Evolutionary conservation across 1,140 invertebrate genomes (phyloP).

Genomic region (Copidosoma floridanum): DNA sequence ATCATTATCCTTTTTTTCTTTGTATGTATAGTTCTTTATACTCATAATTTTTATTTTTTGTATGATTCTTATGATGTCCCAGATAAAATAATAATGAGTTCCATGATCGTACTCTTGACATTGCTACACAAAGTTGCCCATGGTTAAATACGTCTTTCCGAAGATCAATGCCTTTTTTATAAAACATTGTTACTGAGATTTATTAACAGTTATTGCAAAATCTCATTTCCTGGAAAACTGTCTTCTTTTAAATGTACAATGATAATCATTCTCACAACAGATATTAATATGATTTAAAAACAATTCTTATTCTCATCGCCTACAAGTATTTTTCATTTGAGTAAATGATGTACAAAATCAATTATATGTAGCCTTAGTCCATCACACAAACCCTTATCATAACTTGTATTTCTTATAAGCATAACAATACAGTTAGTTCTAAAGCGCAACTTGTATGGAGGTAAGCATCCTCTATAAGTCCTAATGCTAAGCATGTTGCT

Average conservation of each 20-base stretch:
- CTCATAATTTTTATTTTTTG: not conserved
- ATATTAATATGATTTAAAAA: slow-evolving; percentile 3
- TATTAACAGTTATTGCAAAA: slow-evolving; percentile 5
- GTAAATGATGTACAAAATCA: not conserved
- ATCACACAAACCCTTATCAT: slow-evolving; percentile 2
- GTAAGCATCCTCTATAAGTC: slow-evolving; percentile 3
- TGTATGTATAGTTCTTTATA: not conserved
- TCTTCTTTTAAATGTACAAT: not conserved
- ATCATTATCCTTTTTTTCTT: not conserved
- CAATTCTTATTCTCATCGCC: not conserved
- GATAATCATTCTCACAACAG: not conserved
- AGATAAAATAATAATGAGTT: not conserved
- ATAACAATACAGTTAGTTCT: slow-evolving; percentile 14
- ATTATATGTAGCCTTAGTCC: slow-evolving; percentile 10
- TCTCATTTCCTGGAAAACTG: slow-evolving; percentile 1
- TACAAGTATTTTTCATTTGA: not conserved
- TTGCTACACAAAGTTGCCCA: not conserved
- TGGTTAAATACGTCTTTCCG: not conserved
- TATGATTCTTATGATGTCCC: not conserved
- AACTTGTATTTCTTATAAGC: slow-evolving; percentile 8
- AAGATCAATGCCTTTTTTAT: not conserved
- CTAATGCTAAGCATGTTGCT: slow-evolving; percentile 32
- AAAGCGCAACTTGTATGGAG: slow-evolving; percentile 10
- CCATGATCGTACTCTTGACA: slow-evolving; percentile 1
- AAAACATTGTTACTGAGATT: not conserved